phyloP scores from a whole-genome alignment of 2,797 vertebrate species.

The Xenentodon cancila region DNA sequence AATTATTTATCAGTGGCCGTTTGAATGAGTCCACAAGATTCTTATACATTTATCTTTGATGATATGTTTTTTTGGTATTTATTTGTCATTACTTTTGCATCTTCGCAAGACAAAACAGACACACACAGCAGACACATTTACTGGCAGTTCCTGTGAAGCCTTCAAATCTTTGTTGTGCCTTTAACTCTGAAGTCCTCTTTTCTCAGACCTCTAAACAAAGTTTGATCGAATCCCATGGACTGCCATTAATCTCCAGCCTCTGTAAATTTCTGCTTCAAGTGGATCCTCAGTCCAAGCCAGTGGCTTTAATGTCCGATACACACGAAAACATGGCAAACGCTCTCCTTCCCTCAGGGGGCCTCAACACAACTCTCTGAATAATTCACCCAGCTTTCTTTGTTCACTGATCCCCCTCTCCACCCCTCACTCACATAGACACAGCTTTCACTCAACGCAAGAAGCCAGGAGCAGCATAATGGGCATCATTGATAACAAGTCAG shows the following conservation, averaged over 20 bases:
- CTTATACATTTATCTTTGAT: not conserved
- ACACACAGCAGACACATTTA: slow-evolving; percentile 27
- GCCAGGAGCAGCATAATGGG: slow-evolving; percentile 36
- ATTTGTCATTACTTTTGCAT: slow-evolving; percentile 3
- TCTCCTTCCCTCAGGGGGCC: slow-evolving; percentile 39
- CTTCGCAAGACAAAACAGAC: not conserved
- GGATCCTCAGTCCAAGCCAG: slow-evolving; percentile 19
- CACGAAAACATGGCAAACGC: slow-evolving; percentile 30
- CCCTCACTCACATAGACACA: slow-evolving; percentile 49
- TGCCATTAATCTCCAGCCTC: slow-evolving; percentile 40
- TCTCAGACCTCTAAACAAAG: slow-evolving; percentile 41
- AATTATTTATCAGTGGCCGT: slow-evolving; percentile 29
- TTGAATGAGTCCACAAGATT: not conserved
- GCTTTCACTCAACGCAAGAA: slow-evolving; percentile 55
- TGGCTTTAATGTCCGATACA: slow-evolving; percentile 30
- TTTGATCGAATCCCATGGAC: slow-evolving; percentile 41
- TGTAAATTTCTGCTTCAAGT: slow-evolving; percentile 55
- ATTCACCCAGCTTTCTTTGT: slow-evolving; percentile 67
- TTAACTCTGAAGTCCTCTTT: slow-evolving; percentile 31
- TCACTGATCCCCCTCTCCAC: slow-evolving; percentile 64
- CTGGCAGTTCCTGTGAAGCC: slow-evolving; percentile 10
- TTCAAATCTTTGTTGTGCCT: slow-evolving; percentile 36
- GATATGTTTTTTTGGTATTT: slow-evolving; percentile 12
- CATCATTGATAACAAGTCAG: slow-evolving; percentile 54
- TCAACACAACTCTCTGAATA: slow-evolving; percentile 67